Conservation (phyloP, 2,113 vertebrate genomes). For the Passer domesticus region DNA sequence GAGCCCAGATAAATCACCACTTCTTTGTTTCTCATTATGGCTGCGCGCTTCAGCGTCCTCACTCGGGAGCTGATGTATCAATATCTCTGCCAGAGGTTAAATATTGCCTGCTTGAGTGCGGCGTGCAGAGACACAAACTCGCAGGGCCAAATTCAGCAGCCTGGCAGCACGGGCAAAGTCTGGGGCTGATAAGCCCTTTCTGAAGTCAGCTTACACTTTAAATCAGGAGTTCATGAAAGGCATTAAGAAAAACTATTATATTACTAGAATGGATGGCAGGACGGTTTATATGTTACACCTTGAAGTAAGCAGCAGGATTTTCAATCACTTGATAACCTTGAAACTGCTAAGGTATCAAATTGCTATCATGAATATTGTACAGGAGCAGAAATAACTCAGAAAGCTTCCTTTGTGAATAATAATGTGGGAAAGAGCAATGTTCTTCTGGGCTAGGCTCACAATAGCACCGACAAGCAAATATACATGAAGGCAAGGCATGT, state of each 20-base stretch:
- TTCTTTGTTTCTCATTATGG: constrained; percentile 50
- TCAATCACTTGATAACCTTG: constrained; percentile 88
- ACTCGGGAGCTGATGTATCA: neutral
- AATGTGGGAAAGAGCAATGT: constrained; percentile 71
- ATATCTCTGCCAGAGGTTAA: constrained; percentile 54
- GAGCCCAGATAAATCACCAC: neutral
- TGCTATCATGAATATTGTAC: constrained; percentile 84
- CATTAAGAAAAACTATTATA: constrained; percentile 80
- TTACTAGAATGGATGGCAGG: constrained; percentile 77
- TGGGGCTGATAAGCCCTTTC: constrained; percentile 72
- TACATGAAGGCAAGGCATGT: constrained; percentile 45
- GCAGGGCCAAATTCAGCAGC: neutral
- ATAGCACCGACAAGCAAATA: constrained; percentile 52
- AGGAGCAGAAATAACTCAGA: constrained; percentile 79
- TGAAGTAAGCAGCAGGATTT: constrained; percentile 81
- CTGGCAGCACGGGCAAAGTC: neutral
- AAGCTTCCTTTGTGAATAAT: constrained; percentile 80
- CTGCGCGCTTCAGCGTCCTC: neutral
- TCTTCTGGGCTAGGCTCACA: constrained; percentile 63
- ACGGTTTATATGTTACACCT: constrained; percentile 79
- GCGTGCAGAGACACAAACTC: neutral
- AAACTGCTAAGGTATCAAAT: constrained; percentile 84
- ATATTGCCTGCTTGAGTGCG: constrained; percentile 36
- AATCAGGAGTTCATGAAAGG: constrained; percentile 81
- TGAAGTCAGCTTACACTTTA: constrained; percentile 76